These are phyloP conservation scores for Oscheius myriophilus DNA, from an alignment of 2,888 invertebrate genomes.

Conservation along the genomic window DNA sequence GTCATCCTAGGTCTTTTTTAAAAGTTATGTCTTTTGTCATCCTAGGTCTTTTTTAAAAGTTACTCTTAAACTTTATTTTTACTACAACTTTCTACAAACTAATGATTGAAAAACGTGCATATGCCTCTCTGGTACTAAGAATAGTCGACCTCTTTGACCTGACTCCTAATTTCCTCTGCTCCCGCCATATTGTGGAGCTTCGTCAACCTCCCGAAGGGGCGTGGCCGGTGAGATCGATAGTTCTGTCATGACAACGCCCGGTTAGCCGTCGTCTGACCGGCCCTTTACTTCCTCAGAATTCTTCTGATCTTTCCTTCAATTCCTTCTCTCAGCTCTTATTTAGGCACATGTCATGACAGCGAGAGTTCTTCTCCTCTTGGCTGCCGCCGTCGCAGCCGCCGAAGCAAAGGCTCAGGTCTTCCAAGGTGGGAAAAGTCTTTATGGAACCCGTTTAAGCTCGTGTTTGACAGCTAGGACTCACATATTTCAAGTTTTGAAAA, in stretches of 20 bases:
- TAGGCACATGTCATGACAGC: slow-evolving; percentile 18
- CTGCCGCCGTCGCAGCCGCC: background rate
- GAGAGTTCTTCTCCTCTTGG: background rate
- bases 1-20: no score
- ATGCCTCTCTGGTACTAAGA: no score
- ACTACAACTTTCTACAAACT: no score
- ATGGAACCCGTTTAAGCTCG: no score
- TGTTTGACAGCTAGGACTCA: no score
- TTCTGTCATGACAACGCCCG: slow-evolving; percentile 29
- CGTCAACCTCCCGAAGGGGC: slow-evolving; percentile 14
- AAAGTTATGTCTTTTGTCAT: no score
- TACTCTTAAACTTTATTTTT: no score
- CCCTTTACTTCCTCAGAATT: background rate
- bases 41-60: no score
- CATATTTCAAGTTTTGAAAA: no score
- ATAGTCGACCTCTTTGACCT: background rate
- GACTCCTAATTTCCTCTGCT: background rate
- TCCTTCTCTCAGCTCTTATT: no score
- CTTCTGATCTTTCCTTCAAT: background rate
- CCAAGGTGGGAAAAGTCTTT: slow-evolving; percentile 10
- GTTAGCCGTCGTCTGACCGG: slow-evolving; percentile 11
- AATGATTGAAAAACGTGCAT: no score
- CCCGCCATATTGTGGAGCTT: background rate
- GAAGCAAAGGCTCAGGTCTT: slow-evolving; percentile 23
- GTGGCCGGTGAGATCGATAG: slow-evolving; percentile 20